Percentiles rank a stretch among this genome's conserved stretches.
Conservation (phyloP, 2,888 invertebrate species). For the Hyposoter dolosus region DNA sequence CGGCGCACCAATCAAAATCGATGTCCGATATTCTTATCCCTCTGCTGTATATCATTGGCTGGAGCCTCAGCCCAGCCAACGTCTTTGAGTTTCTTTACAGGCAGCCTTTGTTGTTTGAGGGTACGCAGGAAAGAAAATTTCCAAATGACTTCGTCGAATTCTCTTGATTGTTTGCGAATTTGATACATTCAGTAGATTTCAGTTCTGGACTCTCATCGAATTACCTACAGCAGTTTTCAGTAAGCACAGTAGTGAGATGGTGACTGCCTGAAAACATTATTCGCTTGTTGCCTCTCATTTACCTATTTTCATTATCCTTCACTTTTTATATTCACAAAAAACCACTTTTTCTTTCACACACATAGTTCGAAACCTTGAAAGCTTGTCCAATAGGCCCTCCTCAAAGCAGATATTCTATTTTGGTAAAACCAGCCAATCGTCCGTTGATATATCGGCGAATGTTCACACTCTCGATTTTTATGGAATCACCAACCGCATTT, state of each 20-base stretch:
- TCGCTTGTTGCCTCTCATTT: not conserved
- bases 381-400: not conserved
- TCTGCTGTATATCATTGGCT: conserved; percentile 1
- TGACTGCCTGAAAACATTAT: not conserved
- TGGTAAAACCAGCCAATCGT: not conserved
- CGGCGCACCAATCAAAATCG: conserved; percentile 24
- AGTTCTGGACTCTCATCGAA: not conserved
- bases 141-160: not conserved
- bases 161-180: too few relatives aligned
- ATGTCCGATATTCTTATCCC: not conserved
- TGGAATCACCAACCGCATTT: not conserved
- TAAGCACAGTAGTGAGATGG: not conserved
- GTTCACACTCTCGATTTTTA: not conserved
- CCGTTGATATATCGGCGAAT: not conserved
- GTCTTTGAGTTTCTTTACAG: not conserved
- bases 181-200: too few relatives aligned
- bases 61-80: not conserved
- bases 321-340: not conserved
- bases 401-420: not conserved
- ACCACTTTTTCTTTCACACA: too few relatives aligned
- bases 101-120: not conserved
- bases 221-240: not conserved
- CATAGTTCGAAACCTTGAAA: too few relatives aligned
- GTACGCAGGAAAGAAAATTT: not conserved
- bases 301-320: not conserved